Conservation (phyloP, 2,888 invertebrate species). For the Zelleria hepariella region DNA sequence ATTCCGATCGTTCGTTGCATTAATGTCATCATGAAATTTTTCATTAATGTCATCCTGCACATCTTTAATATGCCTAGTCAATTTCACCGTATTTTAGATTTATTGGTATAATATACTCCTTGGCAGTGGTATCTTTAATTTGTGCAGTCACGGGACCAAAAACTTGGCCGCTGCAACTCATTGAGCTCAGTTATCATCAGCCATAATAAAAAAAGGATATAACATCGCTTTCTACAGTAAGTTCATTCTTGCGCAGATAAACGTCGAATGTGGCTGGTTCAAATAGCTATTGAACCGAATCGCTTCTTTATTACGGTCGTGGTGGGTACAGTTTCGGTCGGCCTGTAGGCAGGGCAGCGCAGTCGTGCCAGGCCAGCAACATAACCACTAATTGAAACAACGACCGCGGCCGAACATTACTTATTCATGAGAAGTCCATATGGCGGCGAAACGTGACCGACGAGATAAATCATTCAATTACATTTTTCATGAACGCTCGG, state of each 20-base stretch:
- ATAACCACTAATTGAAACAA: conserved; percentile 71
- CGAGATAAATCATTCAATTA: conserved; percentile 68
- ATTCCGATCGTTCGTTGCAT: too few species aligned
- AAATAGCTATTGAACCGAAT: conserved; percentile 20
- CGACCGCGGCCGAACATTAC: conserved; percentile 64
- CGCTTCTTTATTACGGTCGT: conserved; percentile 25
- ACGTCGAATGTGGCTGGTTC: conserved; percentile 16
- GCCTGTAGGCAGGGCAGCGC: conserved; percentile 21
- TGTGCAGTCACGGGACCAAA: too few species aligned
- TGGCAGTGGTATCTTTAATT: too few species aligned
- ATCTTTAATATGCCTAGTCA: too few species aligned
- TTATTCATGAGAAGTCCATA: conserved; percentile 71
- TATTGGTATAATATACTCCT: too few species aligned
- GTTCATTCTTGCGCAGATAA: conserved; percentile 1
- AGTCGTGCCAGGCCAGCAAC: conserved; percentile 53
- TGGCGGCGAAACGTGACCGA: conserved; percentile 64
- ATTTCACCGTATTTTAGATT: too few species aligned
- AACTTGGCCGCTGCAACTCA: too few species aligned
- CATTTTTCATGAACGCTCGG: conserved; percentile 54
- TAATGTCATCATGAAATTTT: too few species aligned
- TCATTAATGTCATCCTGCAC: too few species aligned
- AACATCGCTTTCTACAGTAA: not conserved
- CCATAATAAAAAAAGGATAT: not conserved
- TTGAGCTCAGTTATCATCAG: too few species aligned
- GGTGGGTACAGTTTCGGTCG: conserved; percentile 23